Conservation (phyloP, 2,888 invertebrate genomes). For the Itoplectis maculator region DNA sequence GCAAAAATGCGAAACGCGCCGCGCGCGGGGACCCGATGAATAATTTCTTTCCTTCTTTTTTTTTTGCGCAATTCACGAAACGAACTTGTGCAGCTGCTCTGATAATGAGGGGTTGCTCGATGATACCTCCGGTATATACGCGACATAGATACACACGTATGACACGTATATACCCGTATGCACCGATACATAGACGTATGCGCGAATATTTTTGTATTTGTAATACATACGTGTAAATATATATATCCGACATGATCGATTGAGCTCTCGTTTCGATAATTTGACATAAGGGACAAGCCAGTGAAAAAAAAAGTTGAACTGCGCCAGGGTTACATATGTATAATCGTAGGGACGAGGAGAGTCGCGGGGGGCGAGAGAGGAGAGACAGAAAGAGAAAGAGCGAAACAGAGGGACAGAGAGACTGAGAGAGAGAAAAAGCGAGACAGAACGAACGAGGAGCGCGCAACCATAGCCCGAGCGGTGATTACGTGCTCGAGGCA, state of each 20-base stretch:
- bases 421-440: slow-evolving; percentile 3
- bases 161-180: slow-evolving; percentile 12
- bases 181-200: background rate
- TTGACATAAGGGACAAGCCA: slow-evolving; percentile 27
- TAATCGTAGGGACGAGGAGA: slow-evolving; percentile 30
- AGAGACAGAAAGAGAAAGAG: background rate
- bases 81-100: slow-evolving; percentile 25
- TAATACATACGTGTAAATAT: background rate
- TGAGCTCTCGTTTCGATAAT: slow-evolving; percentile 42
- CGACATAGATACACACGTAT: background rate
- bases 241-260: slow-evolving; percentile 30
- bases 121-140: slow-evolving; percentile 9
- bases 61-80: slow-evolving; percentile 26
- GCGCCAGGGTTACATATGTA: slow-evolving; percentile 25
- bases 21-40: background rate
- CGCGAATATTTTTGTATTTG: background rate
- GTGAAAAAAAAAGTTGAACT: slow-evolving; percentile 22
- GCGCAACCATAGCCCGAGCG: slow-evolving; percentile 62
- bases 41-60: slow-evolving; percentile 19
- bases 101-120: slow-evolving; percentile 37
- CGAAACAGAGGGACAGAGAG: background rate
- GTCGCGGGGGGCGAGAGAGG: slow-evolving; percentile 8
- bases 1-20: background rate
- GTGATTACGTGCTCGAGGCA: slow-evolving; percentile 79
- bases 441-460: background rate